A percentile compares a stretch with the other conserved stretches of the same genome.
These are phyloP conservation scores for Cylas formicarius DNA, from an alignment of 1,140 invertebrate genomes.

Conservation along the genomic window DNA sequence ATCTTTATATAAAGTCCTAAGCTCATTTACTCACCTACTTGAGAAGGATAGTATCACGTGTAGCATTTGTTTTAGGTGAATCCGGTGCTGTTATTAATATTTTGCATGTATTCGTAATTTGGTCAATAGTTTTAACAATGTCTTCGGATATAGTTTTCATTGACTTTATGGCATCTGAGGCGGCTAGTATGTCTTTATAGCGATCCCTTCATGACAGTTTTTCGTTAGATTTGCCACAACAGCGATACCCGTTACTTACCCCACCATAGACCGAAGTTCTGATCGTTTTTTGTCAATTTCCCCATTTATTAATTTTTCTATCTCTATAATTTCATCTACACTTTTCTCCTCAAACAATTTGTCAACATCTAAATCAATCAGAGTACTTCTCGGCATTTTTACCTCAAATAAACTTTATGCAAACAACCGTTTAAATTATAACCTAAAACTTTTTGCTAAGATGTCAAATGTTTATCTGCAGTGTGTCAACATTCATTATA, in stretches of 20 bases:
- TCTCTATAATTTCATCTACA: conserved; percentile 73
- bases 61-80: background rate
- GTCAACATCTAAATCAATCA: conserved; percentile 61
- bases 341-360: conserved; percentile 74
- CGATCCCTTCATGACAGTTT: conserved; percentile 59
- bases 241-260: conserved; percentile 65
- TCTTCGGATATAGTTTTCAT: conserved; percentile 78
- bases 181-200: conserved; percentile 86
- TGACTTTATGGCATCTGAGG: conserved; percentile 85
- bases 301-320: conserved; percentile 76
- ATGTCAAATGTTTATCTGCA: too few species aligned
- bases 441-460: conserved; percentile 32
- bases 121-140: conserved; percentile 61
- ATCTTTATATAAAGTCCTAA: background rate
- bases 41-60: conserved; percentile 7
- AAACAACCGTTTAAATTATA: conserved; percentile 10
- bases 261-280: conserved; percentile 83
- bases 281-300: conserved; percentile 87
- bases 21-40: conserved; percentile 15
- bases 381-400: conserved; percentile 40
- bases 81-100: conserved; percentile 45
- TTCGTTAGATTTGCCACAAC: background rate
- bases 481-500: too few species aligned
- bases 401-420: conserved; percentile 18
- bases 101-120: conserved; percentile 61